Evolutionary conservation across 2,113 vertebrate species (phyloP).

Genomic region (Emydura subglobosa): DNA sequence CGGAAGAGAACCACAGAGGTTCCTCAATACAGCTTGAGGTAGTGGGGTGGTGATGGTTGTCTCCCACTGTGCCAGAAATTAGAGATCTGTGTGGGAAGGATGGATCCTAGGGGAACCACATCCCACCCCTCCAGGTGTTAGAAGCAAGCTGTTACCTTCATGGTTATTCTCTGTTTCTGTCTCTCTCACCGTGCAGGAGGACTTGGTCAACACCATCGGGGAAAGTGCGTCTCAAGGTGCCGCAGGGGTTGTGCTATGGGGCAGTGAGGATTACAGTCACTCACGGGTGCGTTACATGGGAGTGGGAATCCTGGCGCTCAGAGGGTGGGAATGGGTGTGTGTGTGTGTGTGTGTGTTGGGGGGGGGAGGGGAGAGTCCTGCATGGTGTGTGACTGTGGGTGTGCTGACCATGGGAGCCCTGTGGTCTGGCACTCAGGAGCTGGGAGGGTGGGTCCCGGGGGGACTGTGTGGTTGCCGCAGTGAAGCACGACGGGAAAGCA

Average conservation of each 20-base stretch:
- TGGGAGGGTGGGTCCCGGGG: neutral
- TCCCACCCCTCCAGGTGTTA: neutral
- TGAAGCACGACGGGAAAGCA: neutral
- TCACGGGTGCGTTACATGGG: slow-evolving; percentile 72
- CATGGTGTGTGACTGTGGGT: neutral
- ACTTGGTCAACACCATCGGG: slow-evolving; percentile 79
- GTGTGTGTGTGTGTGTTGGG: too few species aligned
- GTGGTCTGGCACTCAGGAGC: too few species aligned
- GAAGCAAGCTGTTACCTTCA: neutral
- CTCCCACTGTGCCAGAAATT: neutral
- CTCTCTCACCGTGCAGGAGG: slow-evolving; percentile 65
- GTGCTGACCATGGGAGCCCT: neutral
- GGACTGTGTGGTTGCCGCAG: neutral
- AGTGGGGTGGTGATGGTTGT: neutral
- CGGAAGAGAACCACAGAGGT: neutral
- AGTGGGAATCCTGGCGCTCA: too few species aligned
- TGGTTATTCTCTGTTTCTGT: neutral
- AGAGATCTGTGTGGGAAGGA: neutral
- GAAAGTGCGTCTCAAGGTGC: slow-evolving; percentile 80
- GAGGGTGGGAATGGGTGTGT: neutral
- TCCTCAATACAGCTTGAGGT: neutral
- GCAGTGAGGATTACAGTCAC: slow-evolving; percentile 66
- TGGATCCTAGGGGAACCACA: neutral
- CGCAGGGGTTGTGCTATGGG: slow-evolving; percentile 81
- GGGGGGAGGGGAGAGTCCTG: neutral